phyloP scores from a whole-genome alignment of 2,113 vertebrate genomes.

The Rallus limicola region DNA sequence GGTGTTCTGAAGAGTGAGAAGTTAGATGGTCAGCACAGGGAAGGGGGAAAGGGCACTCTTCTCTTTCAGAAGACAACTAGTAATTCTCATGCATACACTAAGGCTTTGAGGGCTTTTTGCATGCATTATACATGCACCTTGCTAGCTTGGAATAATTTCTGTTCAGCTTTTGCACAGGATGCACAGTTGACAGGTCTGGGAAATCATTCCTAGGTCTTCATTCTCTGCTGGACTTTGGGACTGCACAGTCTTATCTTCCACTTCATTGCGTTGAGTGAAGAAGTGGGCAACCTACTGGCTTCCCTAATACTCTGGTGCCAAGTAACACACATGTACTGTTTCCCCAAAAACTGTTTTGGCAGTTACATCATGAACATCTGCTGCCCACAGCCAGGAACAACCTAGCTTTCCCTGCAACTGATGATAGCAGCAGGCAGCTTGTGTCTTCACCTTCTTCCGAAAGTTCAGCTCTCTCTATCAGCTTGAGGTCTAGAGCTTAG shows the following conservation, averaged over 20 bases:
- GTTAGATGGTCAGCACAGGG: background rate
- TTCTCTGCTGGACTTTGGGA: background rate
- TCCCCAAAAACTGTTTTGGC: constrained; percentile 10
- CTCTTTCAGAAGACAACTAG: background rate
- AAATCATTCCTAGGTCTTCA: background rate
- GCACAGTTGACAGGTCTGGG: background rate
- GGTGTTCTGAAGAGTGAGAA: background rate
- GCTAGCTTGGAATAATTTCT: background rate
- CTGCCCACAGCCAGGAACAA: background rate
- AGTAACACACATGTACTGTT: constrained; percentile 28
- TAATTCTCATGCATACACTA: background rate
- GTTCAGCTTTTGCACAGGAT: background rate
- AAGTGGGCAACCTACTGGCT: constrained; percentile 26
- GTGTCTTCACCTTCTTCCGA: background rate
- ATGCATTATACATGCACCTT: background rate
- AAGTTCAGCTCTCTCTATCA: constrained; percentile 30
- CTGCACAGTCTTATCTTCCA: constrained; percentile 10
- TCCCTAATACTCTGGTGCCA: background rate
- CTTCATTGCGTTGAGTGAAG: constrained; percentile 21
- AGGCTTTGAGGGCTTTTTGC: background rate
- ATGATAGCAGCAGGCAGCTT: background rate
- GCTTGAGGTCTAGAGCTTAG: background rate
- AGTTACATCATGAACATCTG: constrained; percentile 27
- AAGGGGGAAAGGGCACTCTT: background rate
- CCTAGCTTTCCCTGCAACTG: background rate